Base-by-base conservation (phyloP, 1,140 invertebrate species). In the Saxidomus purpurata region DNA sequence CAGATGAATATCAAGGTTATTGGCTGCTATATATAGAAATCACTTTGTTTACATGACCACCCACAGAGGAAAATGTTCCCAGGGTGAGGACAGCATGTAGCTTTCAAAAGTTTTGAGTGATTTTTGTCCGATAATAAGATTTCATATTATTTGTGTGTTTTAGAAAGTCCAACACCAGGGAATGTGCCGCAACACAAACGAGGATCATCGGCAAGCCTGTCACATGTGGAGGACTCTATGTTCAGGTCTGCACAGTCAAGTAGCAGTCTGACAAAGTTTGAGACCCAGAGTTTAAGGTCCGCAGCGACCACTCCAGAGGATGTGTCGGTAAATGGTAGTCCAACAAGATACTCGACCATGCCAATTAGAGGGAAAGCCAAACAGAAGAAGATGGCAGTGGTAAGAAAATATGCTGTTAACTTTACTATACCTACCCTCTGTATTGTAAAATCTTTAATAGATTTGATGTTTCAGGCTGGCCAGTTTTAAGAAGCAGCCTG, bases 171-270 rank as follows among this genome's bases (percentile, higher is more conserved):
- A 2, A 69, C 79, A 8, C 87, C 87, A 74, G 87, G 87, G 19
- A 69, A 67, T 71, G 87, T 89, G 15, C 92, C 89, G 0, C 90
- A 90, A 47, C 83, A 90, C 49, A 94, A 94, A 77, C 92, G 93
- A 63, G 94, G 94, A n/a, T 95, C 94, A 0, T 93, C 94, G 19
- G 94, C 93, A 22, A 95, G 95, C 84, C 89, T 95, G 34, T 94
- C 95, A 22, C 93, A 94, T 61, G 90, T 95, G 28, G 94, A 95
- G 69, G 93, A 95, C 77, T 90, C 91, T 19, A 93, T 93, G 91
- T 93, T 92, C 69, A 83, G 91, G 52, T 87, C 89, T n/a, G 77
- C 81, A 36, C 87, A 88, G 28, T 92, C 92, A 13, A 86, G 90
- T 80, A 52, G 55, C 0, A 91, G 90, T 34, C 83, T 92, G n/a